Percentiles rank a stretch among this genome's conserved stretches.
These are phyloP conservation scores for Trematocara unimaculatum DNA, from an alignment of 2,113 vertebrate genomes.

Conservation along the genomic window DNA sequence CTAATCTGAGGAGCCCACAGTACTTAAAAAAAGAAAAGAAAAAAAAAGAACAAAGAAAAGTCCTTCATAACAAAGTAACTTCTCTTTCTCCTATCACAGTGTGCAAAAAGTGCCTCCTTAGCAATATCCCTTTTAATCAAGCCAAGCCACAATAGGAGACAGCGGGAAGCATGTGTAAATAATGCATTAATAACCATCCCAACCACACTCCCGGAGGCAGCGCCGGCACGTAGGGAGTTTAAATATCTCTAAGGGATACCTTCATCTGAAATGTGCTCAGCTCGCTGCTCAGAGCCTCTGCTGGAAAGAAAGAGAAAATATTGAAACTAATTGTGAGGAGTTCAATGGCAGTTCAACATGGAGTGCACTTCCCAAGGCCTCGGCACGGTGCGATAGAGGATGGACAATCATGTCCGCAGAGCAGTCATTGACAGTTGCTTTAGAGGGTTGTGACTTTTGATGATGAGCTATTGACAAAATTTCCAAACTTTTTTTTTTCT, in stretches of 20 bases:
- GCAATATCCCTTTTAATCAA: constrained; percentile 69
- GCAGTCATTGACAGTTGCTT: not conserved
- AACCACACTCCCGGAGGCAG: constrained; percentile 60
- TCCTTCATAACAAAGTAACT: constrained; percentile 36
- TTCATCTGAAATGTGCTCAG: constrained; percentile 57
- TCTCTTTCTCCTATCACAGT: not conserved
- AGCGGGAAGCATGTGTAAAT: constrained; percentile 67
- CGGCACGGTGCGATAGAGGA: not conserved
- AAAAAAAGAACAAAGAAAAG: constrained; percentile 19
- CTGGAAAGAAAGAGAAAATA: constrained; percentile 12
- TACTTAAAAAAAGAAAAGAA: not conserved
- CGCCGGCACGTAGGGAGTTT: constrained; percentile 51
- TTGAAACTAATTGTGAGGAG: constrained; percentile 44
- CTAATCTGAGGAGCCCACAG: not conserved
- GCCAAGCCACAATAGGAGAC: constrained; percentile 52
- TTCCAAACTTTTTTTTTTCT: not conserved
- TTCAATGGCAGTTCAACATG: constrained; percentile 64
- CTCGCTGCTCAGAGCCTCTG: constrained; percentile 25
- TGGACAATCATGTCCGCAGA: not conserved
- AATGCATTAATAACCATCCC: constrained; percentile 72
- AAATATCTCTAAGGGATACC: constrained; percentile 70
- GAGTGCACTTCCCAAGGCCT: constrained; percentile 35
- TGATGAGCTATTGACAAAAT: constrained; percentile 4
- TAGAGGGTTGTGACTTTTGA: not conserved
- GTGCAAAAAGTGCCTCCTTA: constrained; percentile 56